Base-by-base conservation (phyloP, 2,888 invertebrate genomes). In the Aspidiotus destructor region DNA sequence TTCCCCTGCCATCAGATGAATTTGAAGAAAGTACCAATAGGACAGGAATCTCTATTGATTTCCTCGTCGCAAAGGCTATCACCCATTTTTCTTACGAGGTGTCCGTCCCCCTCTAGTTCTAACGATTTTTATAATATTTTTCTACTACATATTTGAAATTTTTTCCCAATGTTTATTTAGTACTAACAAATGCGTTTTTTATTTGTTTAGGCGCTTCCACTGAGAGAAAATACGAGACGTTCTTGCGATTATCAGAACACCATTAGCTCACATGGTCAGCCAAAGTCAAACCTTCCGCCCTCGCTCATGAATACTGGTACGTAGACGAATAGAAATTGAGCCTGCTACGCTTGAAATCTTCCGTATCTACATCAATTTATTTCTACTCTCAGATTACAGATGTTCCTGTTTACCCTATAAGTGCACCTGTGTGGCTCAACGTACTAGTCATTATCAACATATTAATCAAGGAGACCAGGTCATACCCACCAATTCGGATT, bases 381-480 rank as follows among this genome's bases (percentile, higher is more conserved):
- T 28, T 28, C n/a, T 73, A 63, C 70, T 76, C 77, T 69, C 79
- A 86, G 86, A 80, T 71, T 82, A 83, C 69, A 80, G 84, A 0
- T 88, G 88, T 76, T 84, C 86, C 13, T 87, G 88, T 74, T 85
- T 86, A 0, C 87, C 87, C 0, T 88, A 87, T 77, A 87, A 87
- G 74, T 88, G 87, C 75, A 81, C 85, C 44, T 88, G 88, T 74
- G 8, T 60, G 68, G 61, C 61, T 61, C 60, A 41, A 44, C 61
- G 40, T 40, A 61, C 68, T 68, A 68, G 68, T 68, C 68, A 68
- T 55, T 62, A 53, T 17, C 48, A 70, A 65, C 52, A 70, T 61
- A 42, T 57, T 41, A 28, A 17, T 58, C 65, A 58, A 58, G 58
- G 53, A 63, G 63, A 63, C 41, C 63, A 52, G 8, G 7, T 63